Evolutionary conservation across 2,797 vertebrate genomes (phyloP), one percentile per base, ranked within the genome.

Genomic region (Gallinago nigripennis): DNA sequence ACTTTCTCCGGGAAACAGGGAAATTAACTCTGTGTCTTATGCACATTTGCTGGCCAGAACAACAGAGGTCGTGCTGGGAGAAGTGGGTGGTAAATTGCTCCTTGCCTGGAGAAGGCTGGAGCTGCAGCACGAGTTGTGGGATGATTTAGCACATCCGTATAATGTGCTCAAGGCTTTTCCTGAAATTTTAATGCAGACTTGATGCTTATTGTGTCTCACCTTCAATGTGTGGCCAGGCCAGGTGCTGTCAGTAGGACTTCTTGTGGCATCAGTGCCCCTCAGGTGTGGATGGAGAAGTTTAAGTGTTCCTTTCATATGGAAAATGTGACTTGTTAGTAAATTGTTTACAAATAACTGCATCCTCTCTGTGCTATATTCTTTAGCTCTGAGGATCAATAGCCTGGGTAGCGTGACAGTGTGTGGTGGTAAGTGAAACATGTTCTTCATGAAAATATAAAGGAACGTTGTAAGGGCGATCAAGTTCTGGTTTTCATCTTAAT

Each of bases 61-160:
- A 93, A 16, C 25, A 37, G 51, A 72, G 39, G 25, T 70, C 80
- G 2, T 73, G 85, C 89, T 96, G 92, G 24, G 51, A 18, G 9
- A 80, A 35, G 73, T 83, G 63, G 92, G 87, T 90, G 88, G 95
- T 96, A 90, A 92, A 95, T 92, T 90, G 70, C 21, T 95, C 85
- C 83, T 94, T 3, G 21, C 68, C 73, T 90, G 80, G 77, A 96
- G 88, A 53, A 92, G 57, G 51, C 56, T 88, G 64, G 78, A 64
- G 82, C 50, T 95, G 41, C 57, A 85, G 69, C 30, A 25, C 25
- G 17, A 58, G 14, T 65, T 70, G 39, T 90, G 53, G 33, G 27
- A 33, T 91, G 51, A 91, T 91, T 94, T 86, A 82, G 68, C 70
- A 73, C 25, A 37, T 46, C 25, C 3, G 5, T 28, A 72, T 21